Percentiles rank a stretch among this genome's conserved stretches.
Conservation (phyloP, 2,888 invertebrate genomes). For the Ariolimax columbianus region DNA sequence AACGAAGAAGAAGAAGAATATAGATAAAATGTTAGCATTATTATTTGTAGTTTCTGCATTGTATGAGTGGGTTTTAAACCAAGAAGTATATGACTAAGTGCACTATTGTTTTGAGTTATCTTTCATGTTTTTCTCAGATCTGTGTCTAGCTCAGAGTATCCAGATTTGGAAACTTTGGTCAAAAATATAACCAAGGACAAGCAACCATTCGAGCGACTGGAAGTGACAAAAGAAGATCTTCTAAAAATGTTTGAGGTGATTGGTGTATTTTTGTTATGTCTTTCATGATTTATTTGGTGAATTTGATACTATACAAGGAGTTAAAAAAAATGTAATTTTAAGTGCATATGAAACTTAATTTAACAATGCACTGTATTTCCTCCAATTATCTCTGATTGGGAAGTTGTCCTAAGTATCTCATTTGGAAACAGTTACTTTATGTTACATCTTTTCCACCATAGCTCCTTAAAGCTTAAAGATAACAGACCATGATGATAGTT, state of each 20-base stretch:
- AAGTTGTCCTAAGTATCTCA: background rate
- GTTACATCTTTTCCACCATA: too few species aligned
- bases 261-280: background rate
- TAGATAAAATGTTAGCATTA: too few species aligned
- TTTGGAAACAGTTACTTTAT: background rate
- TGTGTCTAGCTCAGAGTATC: slow-evolving; percentile 91
- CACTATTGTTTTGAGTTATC: background rate
- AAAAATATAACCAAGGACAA: slow-evolving; percentile 96
- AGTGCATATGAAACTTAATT: background rate
- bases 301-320: background rate
- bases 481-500: too few species aligned
- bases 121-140: slow-evolving; percentile 60
- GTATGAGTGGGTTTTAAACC: too few species aligned
- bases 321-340: background rate
- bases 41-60: too few species aligned
- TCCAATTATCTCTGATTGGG: background rate
- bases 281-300: background rate
- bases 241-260: slow-evolving; percentile 93
- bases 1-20: too few species aligned
- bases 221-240: slow-evolving; percentile 94
- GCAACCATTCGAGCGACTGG: slow-evolving; percentile 96
- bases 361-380: background rate
- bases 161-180: slow-evolving; percentile 88
- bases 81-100: too few species aligned
- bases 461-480: too few species aligned